Percentiles rank a stretch among this genome's conserved stretches.
phyloP scores from a whole-genome alignment of 2,888 invertebrate genomes.

The Ernsta delagoae region DNA sequence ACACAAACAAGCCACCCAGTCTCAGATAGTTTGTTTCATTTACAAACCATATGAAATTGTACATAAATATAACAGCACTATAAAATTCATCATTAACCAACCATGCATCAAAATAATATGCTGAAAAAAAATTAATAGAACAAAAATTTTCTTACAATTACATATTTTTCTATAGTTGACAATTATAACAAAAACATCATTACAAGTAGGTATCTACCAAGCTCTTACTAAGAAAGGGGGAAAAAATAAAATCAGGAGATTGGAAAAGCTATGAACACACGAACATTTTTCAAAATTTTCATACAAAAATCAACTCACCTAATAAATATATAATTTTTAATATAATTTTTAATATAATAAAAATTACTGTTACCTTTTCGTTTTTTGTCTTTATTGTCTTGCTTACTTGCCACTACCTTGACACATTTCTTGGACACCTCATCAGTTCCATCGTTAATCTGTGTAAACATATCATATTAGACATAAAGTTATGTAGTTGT shows the following conservation, averaged over 20 bases:
- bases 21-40: not conserved
- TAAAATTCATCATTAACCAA: not conserved
- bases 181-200: not conserved
- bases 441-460: conserved; percentile 68
- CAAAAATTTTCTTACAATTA: not conserved
- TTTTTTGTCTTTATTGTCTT: conserved; percentile 46
- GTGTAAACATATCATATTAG: conserved; percentile 10
- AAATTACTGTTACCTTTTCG: conserved; percentile 40
- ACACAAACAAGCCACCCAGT: not conserved
- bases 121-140: not conserved
- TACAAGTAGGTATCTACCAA: not conserved
- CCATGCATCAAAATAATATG: not conserved
- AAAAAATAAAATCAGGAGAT: conserved; percentile 6
- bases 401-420: conserved; percentile 61
- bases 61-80: not conserved
- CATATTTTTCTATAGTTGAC: not conserved
- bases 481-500: too few relatives aligned
- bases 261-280: conserved; percentile 78
- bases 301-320: not conserved
- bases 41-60: not conserved
- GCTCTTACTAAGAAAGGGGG: not conserved
- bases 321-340: too few relatives aligned
- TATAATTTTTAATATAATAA: too few relatives aligned
- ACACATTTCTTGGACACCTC: conserved; percentile 60
- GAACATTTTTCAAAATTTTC: conserved; percentile 43